Percentiles rank a stretch among this genome's conserved stretches.
These are phyloP conservation scores for Corythoichthys intestinalis DNA, from an alignment of 2,113 vertebrate genomes.

Conservation along the genomic window DNA sequence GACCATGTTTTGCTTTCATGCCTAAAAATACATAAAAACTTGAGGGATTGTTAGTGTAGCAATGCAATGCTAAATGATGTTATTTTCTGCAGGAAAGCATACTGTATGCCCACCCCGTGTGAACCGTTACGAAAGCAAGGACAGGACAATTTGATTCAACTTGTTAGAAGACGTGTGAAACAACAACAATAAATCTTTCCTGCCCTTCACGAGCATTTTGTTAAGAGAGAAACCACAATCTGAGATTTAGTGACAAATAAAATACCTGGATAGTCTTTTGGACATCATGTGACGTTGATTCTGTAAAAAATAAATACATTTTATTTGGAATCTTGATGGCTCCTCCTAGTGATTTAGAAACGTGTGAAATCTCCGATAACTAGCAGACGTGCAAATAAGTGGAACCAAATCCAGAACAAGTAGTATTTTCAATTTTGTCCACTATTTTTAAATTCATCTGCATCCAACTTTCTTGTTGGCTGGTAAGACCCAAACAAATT, in stretches of 20 bases:
- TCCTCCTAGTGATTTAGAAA: neutral
- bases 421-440: too few species aligned
- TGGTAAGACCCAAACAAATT: neutral
- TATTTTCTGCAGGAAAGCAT: neutral
- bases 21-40: too few species aligned
- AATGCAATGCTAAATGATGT: too few species aligned
- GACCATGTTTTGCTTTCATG: too few species aligned
- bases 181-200: too few species aligned
- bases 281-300: constrained; percentile 68
- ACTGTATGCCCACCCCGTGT: constrained; percentile 31
- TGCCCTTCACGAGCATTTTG: neutral
- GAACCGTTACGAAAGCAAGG: constrained; percentile 22
- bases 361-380: neutral
- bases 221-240: constrained; percentile 34
- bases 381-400: neutral
- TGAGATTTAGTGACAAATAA: constrained; percentile 48
- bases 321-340: constrained; percentile 48
- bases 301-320: constrained; percentile 77
- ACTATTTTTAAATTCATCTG: too few species aligned
- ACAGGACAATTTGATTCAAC: constrained; percentile 19
- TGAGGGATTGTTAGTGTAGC: too few species aligned
- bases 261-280: constrained; percentile 75
- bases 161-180: neutral
- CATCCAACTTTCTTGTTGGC: neutral
- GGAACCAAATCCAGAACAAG: neutral